Conservation (phyloP, 2,888 invertebrate species). For the Noctua pronuba region DNA sequence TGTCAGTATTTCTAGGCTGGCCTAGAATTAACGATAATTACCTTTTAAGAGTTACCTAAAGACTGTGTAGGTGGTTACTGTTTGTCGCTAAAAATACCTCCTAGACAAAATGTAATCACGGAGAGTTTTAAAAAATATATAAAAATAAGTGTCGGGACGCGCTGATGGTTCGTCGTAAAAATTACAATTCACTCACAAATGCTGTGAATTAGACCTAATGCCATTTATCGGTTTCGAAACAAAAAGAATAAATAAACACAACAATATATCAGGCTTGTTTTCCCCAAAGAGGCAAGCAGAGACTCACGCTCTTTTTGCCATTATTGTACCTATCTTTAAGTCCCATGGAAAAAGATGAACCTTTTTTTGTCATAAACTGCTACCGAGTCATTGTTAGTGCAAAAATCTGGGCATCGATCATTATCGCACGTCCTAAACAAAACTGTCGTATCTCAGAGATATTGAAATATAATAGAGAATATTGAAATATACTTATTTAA, state of each 20-base stretch:
- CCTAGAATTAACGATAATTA: conserved; percentile 3
- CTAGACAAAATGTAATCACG: not conserved
- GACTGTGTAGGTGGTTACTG: not conserved
- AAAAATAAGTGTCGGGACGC: not conserved
- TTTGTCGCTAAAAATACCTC: not conserved
- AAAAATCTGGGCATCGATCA: not conserved
- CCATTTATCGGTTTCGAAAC: not conserved
- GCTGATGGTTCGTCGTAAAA: not conserved
- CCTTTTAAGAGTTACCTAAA: conserved; percentile 1
- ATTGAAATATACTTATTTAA: not conserved
- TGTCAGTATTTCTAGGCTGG: not conserved
- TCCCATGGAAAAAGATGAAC: not conserved
- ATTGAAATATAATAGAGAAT: no score
- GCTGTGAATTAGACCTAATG: not conserved
- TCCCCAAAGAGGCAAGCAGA: not conserved
- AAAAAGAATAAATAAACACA: not conserved
- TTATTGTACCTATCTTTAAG: not conserved
- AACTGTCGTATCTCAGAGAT: not conserved
- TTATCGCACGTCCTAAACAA: not conserved
- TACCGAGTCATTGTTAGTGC: not conserved
- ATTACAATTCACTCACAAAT: not conserved
- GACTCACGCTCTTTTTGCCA: not conserved
- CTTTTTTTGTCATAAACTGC: not conserved
- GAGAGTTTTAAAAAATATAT: no score
- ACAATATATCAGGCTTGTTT: not conserved